Evolutionary conservation across 2,113 vertebrate species (phyloP).

Genomic region (Semnornis frantzii): DNA sequence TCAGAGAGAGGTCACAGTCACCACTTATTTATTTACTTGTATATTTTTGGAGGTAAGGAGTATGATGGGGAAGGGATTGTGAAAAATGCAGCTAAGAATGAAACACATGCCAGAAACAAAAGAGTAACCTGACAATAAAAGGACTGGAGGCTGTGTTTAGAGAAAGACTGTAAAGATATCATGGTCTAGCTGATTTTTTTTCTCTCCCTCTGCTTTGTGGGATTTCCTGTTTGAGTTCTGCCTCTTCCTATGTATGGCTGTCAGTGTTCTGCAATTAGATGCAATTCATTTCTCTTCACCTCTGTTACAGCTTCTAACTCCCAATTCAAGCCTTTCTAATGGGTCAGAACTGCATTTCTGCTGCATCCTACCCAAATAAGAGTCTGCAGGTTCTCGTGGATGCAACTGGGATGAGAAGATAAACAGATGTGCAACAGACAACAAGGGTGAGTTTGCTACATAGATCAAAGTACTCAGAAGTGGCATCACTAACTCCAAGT

Average conservation of each 20-base stretch:
- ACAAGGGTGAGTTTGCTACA: neutral
- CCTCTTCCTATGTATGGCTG: neutral
- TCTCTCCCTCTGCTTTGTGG: neutral
- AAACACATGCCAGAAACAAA: neutral
- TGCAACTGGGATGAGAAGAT: neutral
- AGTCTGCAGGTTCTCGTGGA: neutral
- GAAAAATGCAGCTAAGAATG: neutral
- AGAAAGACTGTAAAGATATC: neutral
- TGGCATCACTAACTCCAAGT: neutral
- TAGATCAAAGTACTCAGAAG: neutral
- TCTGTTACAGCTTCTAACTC: neutral
- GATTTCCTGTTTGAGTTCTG: neutral
- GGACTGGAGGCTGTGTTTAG: neutral
- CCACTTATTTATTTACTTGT: slow-evolving; percentile 22
- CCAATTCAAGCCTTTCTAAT: neutral
- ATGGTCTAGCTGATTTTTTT: neutral
- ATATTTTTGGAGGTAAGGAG: neutral
- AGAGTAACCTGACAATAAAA: neutral
- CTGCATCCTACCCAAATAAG: neutral
- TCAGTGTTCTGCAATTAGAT: neutral
- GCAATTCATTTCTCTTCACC: neutral
- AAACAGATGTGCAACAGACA: neutral
- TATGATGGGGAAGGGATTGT: neutral
- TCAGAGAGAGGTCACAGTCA: slow-evolving; percentile 43
- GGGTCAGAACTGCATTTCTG: neutral